phyloP scores from a whole-genome alignment of 2,888 invertebrate species.

The Acanthosoma haemorrhoidale region DNA sequence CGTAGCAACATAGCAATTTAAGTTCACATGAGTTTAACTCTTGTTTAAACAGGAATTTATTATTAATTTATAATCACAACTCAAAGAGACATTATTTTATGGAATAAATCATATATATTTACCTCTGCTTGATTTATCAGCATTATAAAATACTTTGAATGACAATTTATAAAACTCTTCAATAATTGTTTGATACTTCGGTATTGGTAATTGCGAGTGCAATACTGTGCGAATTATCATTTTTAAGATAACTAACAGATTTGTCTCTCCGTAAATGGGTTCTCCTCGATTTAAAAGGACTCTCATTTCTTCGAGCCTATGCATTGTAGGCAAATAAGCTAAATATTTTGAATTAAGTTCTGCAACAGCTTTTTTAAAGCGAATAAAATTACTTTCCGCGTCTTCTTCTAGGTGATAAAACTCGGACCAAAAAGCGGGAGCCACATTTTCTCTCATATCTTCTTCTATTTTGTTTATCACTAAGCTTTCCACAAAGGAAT shows the following conservation, averaged over 20 bases:
- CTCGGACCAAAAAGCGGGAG: constrained; percentile 62
- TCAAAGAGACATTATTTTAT: too few species aligned
- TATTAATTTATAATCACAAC: too few species aligned
- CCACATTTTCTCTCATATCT: constrained; percentile 56
- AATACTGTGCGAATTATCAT: constrained; percentile 60
- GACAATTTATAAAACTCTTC: constrained; percentile 72
- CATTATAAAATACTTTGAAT: constrained; percentile 61
- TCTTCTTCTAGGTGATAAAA: constrained; percentile 46
- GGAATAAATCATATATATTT: not conserved
- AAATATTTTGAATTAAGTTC: constrained; percentile 56
- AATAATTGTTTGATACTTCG: constrained; percentile 61
- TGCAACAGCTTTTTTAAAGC: constrained; percentile 63
- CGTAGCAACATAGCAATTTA: too few species aligned
- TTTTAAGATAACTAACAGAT: constrained; percentile 56
- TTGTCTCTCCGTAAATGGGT: constrained; percentile 53
- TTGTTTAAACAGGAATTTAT: too few species aligned
- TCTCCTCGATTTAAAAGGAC: constrained; percentile 49
- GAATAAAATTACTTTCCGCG: constrained; percentile 51
- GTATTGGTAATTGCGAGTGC: constrained; percentile 63
- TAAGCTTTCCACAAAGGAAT: constrained; percentile 46
- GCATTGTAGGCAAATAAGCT: constrained; percentile 53
- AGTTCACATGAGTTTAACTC: too few species aligned
- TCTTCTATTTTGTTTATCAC: constrained; percentile 54
- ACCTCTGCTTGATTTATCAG: constrained; percentile 44
- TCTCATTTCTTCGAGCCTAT: constrained; percentile 54